Base-by-base conservation (phyloP, 2,888 invertebrate species). In the Magallana nippona region DNA sequence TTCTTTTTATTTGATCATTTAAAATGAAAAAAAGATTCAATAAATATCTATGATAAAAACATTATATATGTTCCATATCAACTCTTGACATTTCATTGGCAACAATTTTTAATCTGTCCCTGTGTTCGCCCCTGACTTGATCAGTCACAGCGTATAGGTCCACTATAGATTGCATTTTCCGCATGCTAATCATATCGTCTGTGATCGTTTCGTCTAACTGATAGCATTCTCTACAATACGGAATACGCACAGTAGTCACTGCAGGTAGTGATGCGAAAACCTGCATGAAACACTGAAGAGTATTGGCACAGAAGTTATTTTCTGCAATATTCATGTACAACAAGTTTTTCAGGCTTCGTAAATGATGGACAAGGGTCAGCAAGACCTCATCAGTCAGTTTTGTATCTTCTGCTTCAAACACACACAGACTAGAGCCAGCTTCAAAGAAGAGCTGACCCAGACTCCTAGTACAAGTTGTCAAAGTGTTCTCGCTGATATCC, bases 371-470 rank as follows among this genome's bases (percentile, higher is more conserved):
- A 10, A 92, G 58, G 1, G 71, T 63, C 19, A 85, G 81, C 32
- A 91, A 82, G 57, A 89, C 83, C 71, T 84, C 82, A 80, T 91
- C 89, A 5, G 87, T 84, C 13, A 93, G 79, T 17, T 82, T 82
- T 82, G 91, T 89, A 32, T 92, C 91, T 84, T 93, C 92, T 77
- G 93, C 77, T 85, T 93, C 93, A 22, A 93, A 84, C 2, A 92
- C 87, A 55, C 84, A 82, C 13, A 93, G 82, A 13, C 84, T 87
- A 13, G 84, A 78, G 71, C 86, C 79, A 3, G 89, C 77, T 10
- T 86, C 83, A 10, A 55, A 82, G 17, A 93, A 82, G 15, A 93
- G 83, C 10, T 87, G 84, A 27, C 86, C 79, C 1, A 92, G 32
- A 78, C 84, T 82, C 1, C 83, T 79, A 2, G 85, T 19, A 62